Evolutionary conservation across 2,113 vertebrate species (phyloP).

Genomic region (Podarcis raffonei): DNA sequence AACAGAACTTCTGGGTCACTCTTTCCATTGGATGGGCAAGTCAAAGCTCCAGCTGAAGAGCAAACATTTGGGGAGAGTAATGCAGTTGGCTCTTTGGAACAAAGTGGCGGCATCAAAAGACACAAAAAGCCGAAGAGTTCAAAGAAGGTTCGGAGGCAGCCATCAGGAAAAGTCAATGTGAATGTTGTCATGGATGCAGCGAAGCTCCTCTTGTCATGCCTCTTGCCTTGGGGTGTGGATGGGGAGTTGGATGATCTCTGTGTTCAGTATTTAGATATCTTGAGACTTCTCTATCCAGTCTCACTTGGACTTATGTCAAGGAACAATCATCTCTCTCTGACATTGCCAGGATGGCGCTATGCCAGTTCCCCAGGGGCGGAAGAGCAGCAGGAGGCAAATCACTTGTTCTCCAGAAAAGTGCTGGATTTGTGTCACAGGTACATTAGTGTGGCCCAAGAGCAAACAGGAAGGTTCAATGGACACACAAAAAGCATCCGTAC

Average conservation of each 20-base stretch:
- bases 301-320: constrained; percentile 73
- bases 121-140: constrained; percentile 76
- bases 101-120: constrained; percentile 61
- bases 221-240: constrained; percentile 81
- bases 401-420: constrained; percentile 78
- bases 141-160: constrained; percentile 62
- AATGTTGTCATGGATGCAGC: constrained; percentile 60
- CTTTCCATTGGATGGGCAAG: constrained; percentile 43
- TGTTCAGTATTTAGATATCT: constrained; percentile 63
- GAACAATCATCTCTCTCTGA: constrained; percentile 70
- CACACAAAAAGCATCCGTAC: constrained; percentile 23
- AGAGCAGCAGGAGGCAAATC: constrained; percentile 42
- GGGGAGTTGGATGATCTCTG: constrained; percentile 74
- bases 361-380: constrained; percentile 28
- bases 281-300: constrained; percentile 64
- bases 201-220: constrained; percentile 78
- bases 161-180: constrained; percentile 56
- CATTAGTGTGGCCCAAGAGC: constrained; percentile 58
- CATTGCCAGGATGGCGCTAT: constrained; percentile 73
- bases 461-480: constrained; percentile 13
- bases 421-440: constrained; percentile 77
- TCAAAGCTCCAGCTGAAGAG: constrained; percentile 24
- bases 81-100: constrained; percentile 35
- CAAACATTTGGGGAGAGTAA: constrained; percentile 30
- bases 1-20: constrained; percentile 60